Conservation (phyloP, 2,797 vertebrate species). For the Chlorospingus semifuscus region DNA sequence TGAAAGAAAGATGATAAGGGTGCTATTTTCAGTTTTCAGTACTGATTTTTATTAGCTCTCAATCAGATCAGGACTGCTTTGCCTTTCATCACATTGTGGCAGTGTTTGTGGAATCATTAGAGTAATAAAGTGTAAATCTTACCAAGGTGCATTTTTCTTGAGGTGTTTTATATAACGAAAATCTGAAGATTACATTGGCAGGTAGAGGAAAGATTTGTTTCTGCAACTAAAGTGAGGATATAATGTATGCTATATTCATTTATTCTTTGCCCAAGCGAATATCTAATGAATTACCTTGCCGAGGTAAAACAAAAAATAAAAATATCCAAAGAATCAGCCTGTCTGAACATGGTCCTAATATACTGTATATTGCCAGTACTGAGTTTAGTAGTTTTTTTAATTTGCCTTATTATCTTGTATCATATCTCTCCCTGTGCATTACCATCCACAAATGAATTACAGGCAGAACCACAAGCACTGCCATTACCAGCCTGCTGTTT, state of each 20-base stretch:
- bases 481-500: slow-evolving; percentile 70
- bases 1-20: slow-evolving; percentile 99
- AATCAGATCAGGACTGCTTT: slow-evolving; percentile 90
- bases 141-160: slow-evolving; percentile 78
- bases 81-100: slow-evolving; percentile 89
- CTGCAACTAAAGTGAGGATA: slow-evolving; percentile 67
- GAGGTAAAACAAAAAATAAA: slow-evolving; percentile 50
- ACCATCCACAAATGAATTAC: slow-evolving; percentile 67
- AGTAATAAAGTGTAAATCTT: slow-evolving; percentile 87
- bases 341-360: slow-evolving; percentile 48
- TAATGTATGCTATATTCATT: slow-evolving; percentile 70
- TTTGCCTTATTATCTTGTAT: slow-evolving; percentile 69
- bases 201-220: slow-evolving; percentile 76
- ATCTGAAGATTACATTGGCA: slow-evolving; percentile 75
- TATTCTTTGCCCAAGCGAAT: slow-evolving; percentile 65
- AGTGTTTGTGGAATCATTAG: slow-evolving; percentile 92
- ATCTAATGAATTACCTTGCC: slow-evolving; percentile 67
- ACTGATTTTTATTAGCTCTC: slow-evolving; percentile 98
- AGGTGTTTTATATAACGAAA: slow-evolving; percentile 79
- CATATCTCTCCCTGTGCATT: slow-evolving; percentile 57
- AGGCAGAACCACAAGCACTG: slow-evolving; percentile 69
- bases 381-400: slow-evolving; percentile 62
- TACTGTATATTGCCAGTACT: slow-evolving; percentile 39
- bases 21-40: slow-evolving; percentile 93
- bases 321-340: slow-evolving; percentile 39